A percentile compares a stretch with the other conserved stretches of the same genome.
These are phyloP conservation scores for Muscicapa adusta DNA, from an alignment of 2,113 vertebrate species.

Conservation along the genomic window DNA sequence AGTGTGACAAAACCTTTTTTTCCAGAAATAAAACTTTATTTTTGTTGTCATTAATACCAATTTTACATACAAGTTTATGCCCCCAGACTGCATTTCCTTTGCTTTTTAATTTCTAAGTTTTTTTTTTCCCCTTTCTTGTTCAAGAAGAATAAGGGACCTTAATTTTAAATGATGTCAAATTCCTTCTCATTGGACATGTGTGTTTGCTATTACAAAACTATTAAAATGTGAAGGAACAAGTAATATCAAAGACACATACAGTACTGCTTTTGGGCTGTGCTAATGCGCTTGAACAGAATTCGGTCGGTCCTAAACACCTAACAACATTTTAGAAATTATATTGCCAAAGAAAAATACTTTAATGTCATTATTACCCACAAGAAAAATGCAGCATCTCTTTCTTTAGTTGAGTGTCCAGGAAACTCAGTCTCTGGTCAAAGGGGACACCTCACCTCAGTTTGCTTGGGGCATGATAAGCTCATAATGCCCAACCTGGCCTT, in stretches of 20 bases:
- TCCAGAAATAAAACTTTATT: conserved; percentile 71
- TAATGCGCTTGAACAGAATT: conserved; percentile 53
- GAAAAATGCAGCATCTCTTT: conserved; percentile 60
- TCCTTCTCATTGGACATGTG: not conserved
- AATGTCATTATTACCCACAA: conserved; percentile 54
- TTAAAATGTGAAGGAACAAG: conserved; percentile 64
- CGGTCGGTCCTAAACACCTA: conserved; percentile 29
- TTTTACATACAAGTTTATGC: conserved; percentile 60
- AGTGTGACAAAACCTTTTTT: conserved; percentile 58
- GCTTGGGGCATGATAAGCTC: conserved; percentile 92
- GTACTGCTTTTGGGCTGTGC: conserved; percentile 60
- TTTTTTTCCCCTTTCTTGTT: not conserved
- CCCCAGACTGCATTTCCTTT: conserved; percentile 50
- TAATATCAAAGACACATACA: conserved; percentile 68
- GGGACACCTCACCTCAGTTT: conserved; percentile 47
- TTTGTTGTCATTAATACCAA: conserved; percentile 46
- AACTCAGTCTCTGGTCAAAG: not conserved
- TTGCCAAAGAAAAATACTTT: conserved; percentile 55
- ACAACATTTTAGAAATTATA: conserved; percentile 62
- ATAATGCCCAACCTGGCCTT: conserved; percentile 94
- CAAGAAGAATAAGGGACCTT: conserved; percentile 37
- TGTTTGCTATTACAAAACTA: conserved; percentile 64
- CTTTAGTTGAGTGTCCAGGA: not conserved
- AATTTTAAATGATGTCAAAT: not conserved
- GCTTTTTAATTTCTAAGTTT: not conserved